A percentile compares a stretch with the other conserved stretches of the same genome.
Evolutionary conservation across 2,888 invertebrate genomes (phyloP).

Genomic region (Chaetogeoica ovagalla): DNA sequence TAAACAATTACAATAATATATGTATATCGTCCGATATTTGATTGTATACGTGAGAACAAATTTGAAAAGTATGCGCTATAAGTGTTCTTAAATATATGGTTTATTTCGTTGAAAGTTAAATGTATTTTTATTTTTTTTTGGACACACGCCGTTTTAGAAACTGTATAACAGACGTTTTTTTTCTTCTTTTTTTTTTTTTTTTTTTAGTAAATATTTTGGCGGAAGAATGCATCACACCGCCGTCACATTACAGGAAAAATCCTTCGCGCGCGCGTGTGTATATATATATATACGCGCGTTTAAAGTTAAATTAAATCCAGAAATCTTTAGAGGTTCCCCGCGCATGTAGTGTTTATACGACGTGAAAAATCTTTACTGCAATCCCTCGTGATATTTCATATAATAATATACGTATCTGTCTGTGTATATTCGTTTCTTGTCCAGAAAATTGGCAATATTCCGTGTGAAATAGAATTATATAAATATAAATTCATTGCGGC

Average conservation of each 20-base stretch:
- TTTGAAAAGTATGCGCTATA: neutral
- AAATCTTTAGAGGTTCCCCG: neutral
- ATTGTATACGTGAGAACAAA: neutral
- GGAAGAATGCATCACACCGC: neutral
- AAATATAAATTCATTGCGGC: neutral
- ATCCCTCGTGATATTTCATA: neutral
- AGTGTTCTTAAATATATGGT: neutral
- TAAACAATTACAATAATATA: conserved; percentile 2
- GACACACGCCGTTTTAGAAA: neutral
- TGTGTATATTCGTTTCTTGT: neutral
- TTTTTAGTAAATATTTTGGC: neutral
- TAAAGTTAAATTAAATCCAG: neutral
- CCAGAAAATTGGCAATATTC: neutral
- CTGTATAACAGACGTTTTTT: neutral
- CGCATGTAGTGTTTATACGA: neutral
- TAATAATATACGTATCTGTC: no score
- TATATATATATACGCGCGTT: neutral
- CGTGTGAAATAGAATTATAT: conserved; percentile 1
- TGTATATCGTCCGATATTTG: neutral
- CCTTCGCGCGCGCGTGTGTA: neutral
- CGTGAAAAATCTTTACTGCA: neutral
- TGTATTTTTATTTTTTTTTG: neutral
- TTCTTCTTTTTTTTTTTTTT: no score
- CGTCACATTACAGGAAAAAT: neutral
- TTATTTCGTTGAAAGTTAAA: neutral